phyloP scores from a whole-genome alignment of 2,113 vertebrate genomes.

The Cololabis saira region DNA sequence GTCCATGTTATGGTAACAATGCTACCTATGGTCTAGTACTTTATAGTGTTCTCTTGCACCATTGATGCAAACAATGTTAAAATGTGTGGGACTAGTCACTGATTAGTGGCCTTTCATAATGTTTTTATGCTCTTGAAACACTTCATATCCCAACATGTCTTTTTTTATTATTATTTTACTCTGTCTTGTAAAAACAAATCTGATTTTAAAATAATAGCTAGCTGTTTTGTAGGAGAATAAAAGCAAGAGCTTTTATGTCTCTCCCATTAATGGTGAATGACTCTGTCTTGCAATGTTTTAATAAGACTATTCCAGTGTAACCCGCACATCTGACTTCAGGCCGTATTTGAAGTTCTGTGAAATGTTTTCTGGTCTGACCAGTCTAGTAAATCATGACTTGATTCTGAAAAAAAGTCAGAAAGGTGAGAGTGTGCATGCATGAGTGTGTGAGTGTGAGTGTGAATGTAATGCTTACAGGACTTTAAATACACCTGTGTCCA shows the following conservation, averaged over 20 bases:
- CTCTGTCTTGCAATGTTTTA: constrained; percentile 76
- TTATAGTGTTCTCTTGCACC: constrained; percentile 64
- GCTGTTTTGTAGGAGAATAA: constrained; percentile 74
- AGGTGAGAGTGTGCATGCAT: constrained; percentile 7
- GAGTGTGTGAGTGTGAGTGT: constrained; percentile 1
- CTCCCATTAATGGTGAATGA: constrained; percentile 80
- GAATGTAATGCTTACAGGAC: constrained; percentile 38
- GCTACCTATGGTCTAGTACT: constrained; percentile 71
- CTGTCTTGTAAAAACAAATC: constrained; percentile 69
- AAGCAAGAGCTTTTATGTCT: constrained; percentile 64
- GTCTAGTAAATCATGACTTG: neutral
- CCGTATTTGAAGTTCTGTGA: constrained; percentile 57
- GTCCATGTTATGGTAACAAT: constrained; percentile 65
- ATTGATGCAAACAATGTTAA: constrained; percentile 52
- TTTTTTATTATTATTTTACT: constrained; percentile 38
- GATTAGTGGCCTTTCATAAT: constrained; percentile 77
- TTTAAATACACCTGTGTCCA: constrained; percentile 58
- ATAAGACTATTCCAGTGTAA: constrained; percentile 69
- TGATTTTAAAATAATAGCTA: constrained; percentile 70
- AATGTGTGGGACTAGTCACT: constrained; percentile 68
- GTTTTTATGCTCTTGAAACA: constrained; percentile 75
- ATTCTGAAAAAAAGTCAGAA: neutral
- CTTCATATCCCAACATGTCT: constrained; percentile 63
- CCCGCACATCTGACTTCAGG: constrained; percentile 43
- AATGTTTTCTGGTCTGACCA: neutral